These are phyloP conservation scores for Callorhinus ursinus DNA, from an alignment of 2,113 vertebrate species.

Conservation along the genomic window DNA sequence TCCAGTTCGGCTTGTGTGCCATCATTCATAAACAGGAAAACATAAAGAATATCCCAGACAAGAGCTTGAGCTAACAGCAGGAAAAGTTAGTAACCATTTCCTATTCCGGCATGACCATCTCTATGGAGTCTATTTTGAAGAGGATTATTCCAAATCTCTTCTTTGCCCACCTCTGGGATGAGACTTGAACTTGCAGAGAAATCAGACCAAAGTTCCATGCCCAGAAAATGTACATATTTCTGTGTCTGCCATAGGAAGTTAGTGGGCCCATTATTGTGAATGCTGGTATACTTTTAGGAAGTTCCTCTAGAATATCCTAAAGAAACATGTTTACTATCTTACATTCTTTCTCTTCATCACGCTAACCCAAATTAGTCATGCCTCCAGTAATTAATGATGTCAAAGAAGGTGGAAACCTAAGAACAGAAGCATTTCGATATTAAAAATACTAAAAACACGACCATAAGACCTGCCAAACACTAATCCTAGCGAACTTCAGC, in stretches of 20 bases:
- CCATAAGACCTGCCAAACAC: too few relatives aligned
- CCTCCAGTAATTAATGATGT: background rate
- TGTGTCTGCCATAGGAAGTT: background rate
- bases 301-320: background rate
- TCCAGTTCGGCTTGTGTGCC: background rate
- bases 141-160: background rate
- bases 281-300: background rate
- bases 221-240: background rate
- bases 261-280: background rate
- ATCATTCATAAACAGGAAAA: background rate
- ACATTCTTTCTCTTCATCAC: constrained; percentile 21
- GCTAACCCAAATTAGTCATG: background rate
- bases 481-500: background rate
- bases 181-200: constrained; percentile 46
- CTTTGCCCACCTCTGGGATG: background rate
- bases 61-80: background rate
- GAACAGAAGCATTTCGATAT: background rate
- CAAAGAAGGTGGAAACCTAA: background rate
- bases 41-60: background rate
- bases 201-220: background rate
- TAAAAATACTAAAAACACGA: constrained; percentile 2
- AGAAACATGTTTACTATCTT: background rate
- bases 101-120: background rate
- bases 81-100: background rate
- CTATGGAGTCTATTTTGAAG: background rate